Evolutionary conservation across 2,888 invertebrate species (phyloP), one percentile per base, ranked within the genome.

Genomic region (Rotaria macrura): DNA sequence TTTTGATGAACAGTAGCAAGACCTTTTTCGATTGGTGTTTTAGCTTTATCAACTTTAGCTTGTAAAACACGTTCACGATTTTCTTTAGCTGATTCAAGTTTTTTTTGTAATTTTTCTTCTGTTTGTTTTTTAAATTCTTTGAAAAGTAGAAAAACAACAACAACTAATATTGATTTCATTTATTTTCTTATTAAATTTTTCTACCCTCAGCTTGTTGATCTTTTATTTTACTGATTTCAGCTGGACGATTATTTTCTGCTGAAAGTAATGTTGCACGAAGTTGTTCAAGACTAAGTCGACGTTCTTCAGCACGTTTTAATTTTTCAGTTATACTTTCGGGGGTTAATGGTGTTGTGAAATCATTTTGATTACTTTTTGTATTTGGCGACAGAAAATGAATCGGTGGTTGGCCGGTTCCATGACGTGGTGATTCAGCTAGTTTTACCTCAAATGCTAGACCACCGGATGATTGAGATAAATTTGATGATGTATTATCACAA

Each of bases 21-120:
- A 43, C 43, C 43, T 79, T 79, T 40, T 79, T 79, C 79, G 5
- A 43, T 43, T 1, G 40, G 43, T n/a, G 25, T 43, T 79, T 79
- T 79, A 2, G n/a, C 79, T 43, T 79, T 79, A n/a, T 79, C 43
- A 43, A 79, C 43, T 79, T 79, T 79, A 10, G 43, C 40, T 43
- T 79, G 79, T 43, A 79, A n/a, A n/a, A 43, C 79, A 79, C 43
- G 40, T 79, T 79, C 79, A 14, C 79, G 79, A 79, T 79, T 79
- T 79, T 79, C 79, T 79, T 79, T 79, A 25, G 40, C 40, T 79
- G 79, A 43, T 79, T 79, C 79, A n/a, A 79, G 43, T 79, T 79
- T 79, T 14, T 79, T 79, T 43, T 43, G 43, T 43, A 79, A 79
- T 79, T 79, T 79, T 40, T 79, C 79, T 79, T 79, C 79, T 2